Base-by-base conservation (phyloP, 1,140 invertebrate genomes). In the Drosophila rufa region DNA sequence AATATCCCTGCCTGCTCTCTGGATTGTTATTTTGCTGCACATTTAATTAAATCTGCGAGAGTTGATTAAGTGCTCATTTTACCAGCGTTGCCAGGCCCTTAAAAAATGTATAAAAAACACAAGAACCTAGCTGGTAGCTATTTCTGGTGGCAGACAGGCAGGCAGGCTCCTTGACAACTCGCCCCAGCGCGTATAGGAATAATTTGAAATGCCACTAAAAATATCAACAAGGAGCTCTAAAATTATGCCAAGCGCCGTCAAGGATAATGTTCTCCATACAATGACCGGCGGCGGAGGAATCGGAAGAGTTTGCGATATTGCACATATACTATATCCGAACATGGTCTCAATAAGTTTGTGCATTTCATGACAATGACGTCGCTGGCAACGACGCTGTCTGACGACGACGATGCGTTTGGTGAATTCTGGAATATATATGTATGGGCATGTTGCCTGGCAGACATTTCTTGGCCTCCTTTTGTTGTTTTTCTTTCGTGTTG, bases 291-390 rank as follows among this genome's bases (percentile, higher is more conserved):
- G 12, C 51, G 3, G 2, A 11, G 59, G 36, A 61, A 38, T 25
- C 3, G 17, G 30, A 46, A 58, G 67, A 43, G 65, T 68, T 71
- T 42, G 42, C 15, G 14, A 67, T 81, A 79, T 82, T 82, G 53
- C 53, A 79, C 76, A 64, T 69, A 82, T 80, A 77, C 75, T 30
- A 60, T 59, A 30, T 59, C 30, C 27, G 42, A 68, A 80, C 73
- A 80, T 83, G 84, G 64, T 77, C 68, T 80, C 84, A 79, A 87
- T 87, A 83, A 74, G 82, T 83, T 78, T 83, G 68, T 80, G 80
- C 73, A 87, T 74, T 86, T 82, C 79, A 87, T 53, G 83, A 73
- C 80, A 80, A 82, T 82, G 75, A 75, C 65, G 76, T 57, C 58
- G 67, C 46, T 46, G 45, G 46, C 75, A 45, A 36, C 58, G 43